Base-by-base conservation (phyloP, 1,140 invertebrate species). In the roundworm (Caenorhabditis elegans) region DNA sequence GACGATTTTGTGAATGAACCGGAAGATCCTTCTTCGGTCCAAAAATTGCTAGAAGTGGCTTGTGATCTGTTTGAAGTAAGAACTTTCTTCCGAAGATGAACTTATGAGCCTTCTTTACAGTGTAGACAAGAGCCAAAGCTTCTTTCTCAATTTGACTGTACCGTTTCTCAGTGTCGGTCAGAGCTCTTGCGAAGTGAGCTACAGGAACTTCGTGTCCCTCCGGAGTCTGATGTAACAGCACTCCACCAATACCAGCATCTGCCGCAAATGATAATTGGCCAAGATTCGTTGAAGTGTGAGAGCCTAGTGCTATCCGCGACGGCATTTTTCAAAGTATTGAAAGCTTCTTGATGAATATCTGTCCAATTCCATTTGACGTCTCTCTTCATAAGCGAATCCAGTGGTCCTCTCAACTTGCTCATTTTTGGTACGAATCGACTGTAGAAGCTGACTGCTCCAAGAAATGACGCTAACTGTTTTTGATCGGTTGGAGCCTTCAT, bases 71-170 rank as follows among this genome's bases (percentile, higher is more conserved):
- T 22, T 86, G 82, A 17, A 92, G 86, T 15, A 84, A 76, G 83
- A 93, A 93, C n/a, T 87, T 60, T 76, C 86, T 85, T 65, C 90
- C 92, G 86, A 87, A 91, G 4, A 92, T 60, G 85, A 91, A 93
- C 43, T 91, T 84, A 39, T 92, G 88, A 86, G 92, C 93, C 85
- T 91, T 91, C 79, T 90, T 90, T 5, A 93, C 88, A 4, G 90
- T 90, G 86, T 88, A 92, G 1, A 92, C 81, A 13, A 93, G 90
- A 2, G 90, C 90, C n/a, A 92, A 84, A 8, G 90, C 91, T 88
- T 93, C 92, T 84, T 90, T 92, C 36, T 93, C 91, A 24, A 92
- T 90, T 82, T 91, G 90, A 5, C 39, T 15, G 39, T n/a, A n/a
- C n/a, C n/a, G n/a, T n/a, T n/a, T n/a, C n/a, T n/a, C n/a, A n/a